Evolutionary conservation across 1,140 invertebrate genomes (phyloP).

Genomic region (Liolophura sinensis): DNA sequence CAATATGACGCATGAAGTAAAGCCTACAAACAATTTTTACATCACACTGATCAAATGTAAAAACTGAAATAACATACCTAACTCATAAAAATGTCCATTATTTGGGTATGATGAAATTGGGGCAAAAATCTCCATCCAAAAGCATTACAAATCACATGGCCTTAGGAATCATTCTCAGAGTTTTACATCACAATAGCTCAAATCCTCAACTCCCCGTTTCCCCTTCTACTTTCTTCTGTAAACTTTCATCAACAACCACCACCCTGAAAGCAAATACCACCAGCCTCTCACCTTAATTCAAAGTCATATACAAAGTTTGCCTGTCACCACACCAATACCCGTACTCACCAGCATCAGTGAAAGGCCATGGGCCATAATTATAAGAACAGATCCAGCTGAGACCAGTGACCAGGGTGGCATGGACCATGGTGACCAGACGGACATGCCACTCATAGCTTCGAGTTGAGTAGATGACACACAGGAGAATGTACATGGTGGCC

Average conservation of each 20-base stretch:
- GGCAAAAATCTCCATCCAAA: too few species aligned
- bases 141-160: too few species aligned
- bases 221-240: neutral
- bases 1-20: too few species aligned
- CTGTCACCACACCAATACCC: neutral
- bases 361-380: constrained; percentile 45
- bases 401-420: constrained; percentile 32
- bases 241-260: neutral
- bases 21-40: too few species aligned
- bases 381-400: constrained; percentile 33
- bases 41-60: too few species aligned
- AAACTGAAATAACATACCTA: too few species aligned
- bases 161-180: too few species aligned
- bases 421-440: constrained; percentile 36
- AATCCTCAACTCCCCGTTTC: too few species aligned
- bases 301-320: neutral
- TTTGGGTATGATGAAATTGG: too few species aligned
- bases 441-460: constrained; percentile 43
- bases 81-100: too few species aligned
- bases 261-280: too few species aligned
- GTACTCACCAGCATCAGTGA: constrained; percentile 39
- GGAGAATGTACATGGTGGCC: constrained; percentile 32
- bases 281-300: neutral
- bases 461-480: constrained; percentile 27
- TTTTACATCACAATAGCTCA: too few species aligned